Conservation (phyloP, 2,113 vertebrate species). For the Tympanuchus pallidicinctus region DNA sequence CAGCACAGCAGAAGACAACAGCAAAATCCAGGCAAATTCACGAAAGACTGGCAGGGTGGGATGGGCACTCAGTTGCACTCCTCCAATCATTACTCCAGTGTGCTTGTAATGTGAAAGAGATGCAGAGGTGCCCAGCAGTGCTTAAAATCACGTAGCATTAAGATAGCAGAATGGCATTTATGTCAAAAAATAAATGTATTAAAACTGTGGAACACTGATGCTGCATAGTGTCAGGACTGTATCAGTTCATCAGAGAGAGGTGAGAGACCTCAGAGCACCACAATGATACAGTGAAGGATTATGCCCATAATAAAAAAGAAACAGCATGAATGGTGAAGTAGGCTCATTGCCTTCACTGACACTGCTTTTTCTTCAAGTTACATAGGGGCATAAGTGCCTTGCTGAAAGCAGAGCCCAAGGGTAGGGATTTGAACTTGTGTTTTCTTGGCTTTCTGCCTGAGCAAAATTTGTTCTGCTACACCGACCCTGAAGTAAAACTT, state of each 20-base stretch:
- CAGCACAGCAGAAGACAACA: not conserved
- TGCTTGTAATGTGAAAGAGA: not conserved
- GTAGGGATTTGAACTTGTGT: constrained; percentile 53
- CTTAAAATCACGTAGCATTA: not conserved
- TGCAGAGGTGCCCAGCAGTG: not conserved
- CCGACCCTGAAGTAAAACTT: constrained; percentile 42
- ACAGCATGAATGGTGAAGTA: constrained; percentile 10
- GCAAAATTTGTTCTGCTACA: constrained; percentile 68
- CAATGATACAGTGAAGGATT: not conserved
- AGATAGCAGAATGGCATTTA: not conserved
- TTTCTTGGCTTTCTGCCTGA: constrained; percentile 57
- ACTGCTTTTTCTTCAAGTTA: constrained; percentile 22
- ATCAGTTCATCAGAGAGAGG: not conserved
- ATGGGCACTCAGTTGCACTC: not conserved
- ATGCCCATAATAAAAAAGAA: not conserved
- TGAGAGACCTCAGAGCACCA: not conserved
- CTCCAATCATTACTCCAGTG: not conserved
- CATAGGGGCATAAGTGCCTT: constrained; percentile 14
- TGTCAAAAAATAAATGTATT: not conserved
- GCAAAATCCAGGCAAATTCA: not conserved
- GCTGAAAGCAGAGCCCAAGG: constrained; percentile 38
- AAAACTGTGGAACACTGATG: accelerated
- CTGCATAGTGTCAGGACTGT: not conserved
- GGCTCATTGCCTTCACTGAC: not conserved
- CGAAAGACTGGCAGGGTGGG: not conserved